Conservation (phyloP, 2,888 invertebrate species). For the Rapana venosa region DNA sequence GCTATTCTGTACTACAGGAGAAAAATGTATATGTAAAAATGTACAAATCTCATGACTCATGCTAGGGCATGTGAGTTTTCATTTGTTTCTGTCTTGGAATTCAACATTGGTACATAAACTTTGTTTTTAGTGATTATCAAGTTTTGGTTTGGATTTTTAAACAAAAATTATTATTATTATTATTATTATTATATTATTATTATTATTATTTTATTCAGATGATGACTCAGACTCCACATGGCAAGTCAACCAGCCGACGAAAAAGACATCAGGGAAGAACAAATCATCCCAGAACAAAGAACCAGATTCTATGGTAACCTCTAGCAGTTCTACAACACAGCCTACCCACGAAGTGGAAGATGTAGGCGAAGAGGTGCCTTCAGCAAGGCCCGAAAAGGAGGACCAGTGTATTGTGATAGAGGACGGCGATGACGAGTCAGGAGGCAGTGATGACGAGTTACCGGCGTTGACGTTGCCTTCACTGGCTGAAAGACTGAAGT, state of each 20-base stretch:
- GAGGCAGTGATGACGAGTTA: conserved; percentile 6
- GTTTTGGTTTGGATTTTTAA: background rate
- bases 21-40: too few relatives aligned
- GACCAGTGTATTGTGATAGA: background rate
- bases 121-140: background rate
- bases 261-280: background rate
- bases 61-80: too few relatives aligned
- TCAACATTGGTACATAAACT: background rate
- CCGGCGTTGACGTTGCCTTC: conserved; percentile 10
- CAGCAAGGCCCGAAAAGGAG: background rate
- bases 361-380: background rate
- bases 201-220: background rate
- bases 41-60: too few relatives aligned
- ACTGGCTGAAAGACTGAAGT: conserved; percentile 16
- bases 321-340: background rate
- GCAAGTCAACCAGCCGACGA: background rate
- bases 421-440: background rate
- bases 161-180: background rate
- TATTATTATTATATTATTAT: background rate
- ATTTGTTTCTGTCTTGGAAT: too few relatives aligned
- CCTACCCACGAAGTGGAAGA: background rate
- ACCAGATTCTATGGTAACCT: background rate
- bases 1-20: too few relatives aligned
- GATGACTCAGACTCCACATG: background rate
- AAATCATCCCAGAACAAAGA: background rate